These are phyloP conservation scores for Oceanodroma leucorhoa DNA, from an alignment of 2,797 vertebrate genomes.

Conservation along the genomic window DNA sequence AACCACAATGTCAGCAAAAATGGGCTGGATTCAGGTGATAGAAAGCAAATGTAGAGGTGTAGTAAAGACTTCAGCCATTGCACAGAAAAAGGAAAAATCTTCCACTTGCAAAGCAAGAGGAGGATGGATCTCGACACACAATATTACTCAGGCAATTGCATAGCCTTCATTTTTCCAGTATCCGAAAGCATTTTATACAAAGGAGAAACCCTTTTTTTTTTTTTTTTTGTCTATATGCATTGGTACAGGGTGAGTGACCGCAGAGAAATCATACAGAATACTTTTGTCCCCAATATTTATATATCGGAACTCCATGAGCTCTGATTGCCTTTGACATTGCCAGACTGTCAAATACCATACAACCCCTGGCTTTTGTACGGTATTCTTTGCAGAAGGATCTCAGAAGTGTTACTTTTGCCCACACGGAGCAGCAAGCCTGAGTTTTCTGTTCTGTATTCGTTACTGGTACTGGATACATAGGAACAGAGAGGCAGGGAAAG, in stretches of 20 bases:
- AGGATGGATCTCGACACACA: background rate
- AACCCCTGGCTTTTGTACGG: background rate
- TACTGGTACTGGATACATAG: background rate
- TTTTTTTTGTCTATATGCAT: background rate
- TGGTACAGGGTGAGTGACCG: background rate
- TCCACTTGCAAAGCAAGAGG: background rate
- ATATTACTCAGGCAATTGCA: background rate
- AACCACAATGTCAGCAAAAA: slow-evolving; percentile 21
- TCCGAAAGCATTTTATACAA: background rate
- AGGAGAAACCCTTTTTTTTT: background rate
- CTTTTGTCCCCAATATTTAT: background rate
- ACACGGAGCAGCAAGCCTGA: background rate
- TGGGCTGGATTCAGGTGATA: background rate
- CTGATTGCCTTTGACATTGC: background rate
- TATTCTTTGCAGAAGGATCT: background rate
- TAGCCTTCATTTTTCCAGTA: background rate
- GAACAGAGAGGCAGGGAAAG: background rate
- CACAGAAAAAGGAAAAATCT: background rate
- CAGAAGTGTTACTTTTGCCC: background rate
- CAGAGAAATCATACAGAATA: background rate
- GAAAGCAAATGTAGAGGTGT: background rate
- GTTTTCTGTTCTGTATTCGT: background rate
- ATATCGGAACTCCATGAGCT: background rate
- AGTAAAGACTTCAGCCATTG: background rate
- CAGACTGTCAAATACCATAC: background rate